Evolutionary conservation across 2,113 vertebrate genomes (phyloP).

Genomic region (Pomatorhinus ruficollis): DNA sequence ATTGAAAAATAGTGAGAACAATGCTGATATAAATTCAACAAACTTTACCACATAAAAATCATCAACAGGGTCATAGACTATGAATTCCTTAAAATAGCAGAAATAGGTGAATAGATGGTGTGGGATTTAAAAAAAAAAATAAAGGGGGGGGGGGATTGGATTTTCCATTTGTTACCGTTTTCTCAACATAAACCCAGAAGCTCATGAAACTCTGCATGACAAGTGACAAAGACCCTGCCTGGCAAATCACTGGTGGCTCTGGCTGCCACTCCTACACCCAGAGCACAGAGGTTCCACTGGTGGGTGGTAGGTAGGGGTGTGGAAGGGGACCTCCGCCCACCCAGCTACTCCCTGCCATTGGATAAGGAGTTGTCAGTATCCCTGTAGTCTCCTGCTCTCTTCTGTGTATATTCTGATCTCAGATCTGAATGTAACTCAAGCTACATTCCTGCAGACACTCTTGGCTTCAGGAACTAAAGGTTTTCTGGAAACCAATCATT

Average conservation of each 20-base stretch:
- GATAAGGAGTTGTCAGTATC: not conserved
- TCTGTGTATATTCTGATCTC: not conserved
- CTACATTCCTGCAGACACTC: not conserved
- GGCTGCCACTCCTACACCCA: not conserved
- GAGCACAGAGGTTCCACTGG: not conserved
- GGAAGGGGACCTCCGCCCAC: not conserved
- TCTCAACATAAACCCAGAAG: not conserved
- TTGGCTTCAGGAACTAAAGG: not conserved
- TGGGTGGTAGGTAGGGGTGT: not conserved
- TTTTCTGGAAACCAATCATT: not conserved
- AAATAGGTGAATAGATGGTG: not conserved
- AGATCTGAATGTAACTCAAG: not conserved
- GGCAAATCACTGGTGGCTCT: not conserved
- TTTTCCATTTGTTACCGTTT: not conserved
- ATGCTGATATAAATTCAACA: not conserved
- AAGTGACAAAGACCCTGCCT: not conserved
- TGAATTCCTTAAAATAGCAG: not conserved
- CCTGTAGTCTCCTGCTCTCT: not conserved
- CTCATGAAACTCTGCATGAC: not conserved
- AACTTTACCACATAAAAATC: not conserved
- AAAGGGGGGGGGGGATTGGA: rapidly evolving
- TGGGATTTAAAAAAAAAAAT: not conserved
- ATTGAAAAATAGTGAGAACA: slow-evolving; percentile 39
- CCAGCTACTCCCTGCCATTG: not conserved
- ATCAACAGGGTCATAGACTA: not conserved